Evolutionary conservation across 2,888 invertebrate species (phyloP).

Genomic region (Drosophila borealis): DNA sequence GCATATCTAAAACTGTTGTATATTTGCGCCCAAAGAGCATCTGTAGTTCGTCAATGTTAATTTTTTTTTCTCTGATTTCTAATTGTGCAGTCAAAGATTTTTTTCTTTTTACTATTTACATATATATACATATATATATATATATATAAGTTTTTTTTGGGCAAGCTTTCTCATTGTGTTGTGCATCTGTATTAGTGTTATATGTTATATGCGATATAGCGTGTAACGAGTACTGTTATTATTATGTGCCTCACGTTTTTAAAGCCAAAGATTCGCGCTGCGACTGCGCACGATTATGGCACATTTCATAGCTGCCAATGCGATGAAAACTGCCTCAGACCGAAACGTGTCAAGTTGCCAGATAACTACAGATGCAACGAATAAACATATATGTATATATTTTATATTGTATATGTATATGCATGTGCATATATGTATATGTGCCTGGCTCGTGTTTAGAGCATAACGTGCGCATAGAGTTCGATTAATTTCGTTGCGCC

Average conservation of each 20-base stretch:
- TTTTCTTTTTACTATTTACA: slow-evolving; percentile 34
- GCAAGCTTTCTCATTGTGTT: slow-evolving; percentile 69
- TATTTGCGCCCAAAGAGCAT: slow-evolving; percentile 17
- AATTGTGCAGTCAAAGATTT: slow-evolving; percentile 31
- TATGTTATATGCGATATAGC: slow-evolving; percentile 41
- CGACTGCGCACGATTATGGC: slow-evolving; percentile 79
- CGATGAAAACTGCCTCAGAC: slow-evolving; percentile 51
- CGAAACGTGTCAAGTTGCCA: slow-evolving; percentile 79
- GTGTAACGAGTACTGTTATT: slow-evolving; percentile 63
- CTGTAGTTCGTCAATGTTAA: neutral
- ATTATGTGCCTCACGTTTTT: slow-evolving; percentile 76
- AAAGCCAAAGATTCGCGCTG: slow-evolving; percentile 66
- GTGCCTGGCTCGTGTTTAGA: slow-evolving; percentile 55
- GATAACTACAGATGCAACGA: slow-evolving; percentile 46
- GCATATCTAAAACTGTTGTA: too few relatives aligned
- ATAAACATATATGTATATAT: slow-evolving; percentile 8
- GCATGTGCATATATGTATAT: neutral
- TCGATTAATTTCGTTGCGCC: slow-evolving; percentile 79
- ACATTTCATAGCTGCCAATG: slow-evolving; percentile 64
- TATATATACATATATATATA: slow-evolving; percentile 10
- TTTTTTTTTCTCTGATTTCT: slow-evolving; percentile 31
- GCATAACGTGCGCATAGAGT: slow-evolving; percentile 68
- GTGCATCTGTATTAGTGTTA: slow-evolving; percentile 24
- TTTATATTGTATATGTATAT: neutral
- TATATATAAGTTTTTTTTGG: slow-evolving; percentile 30